Base-by-base conservation (phyloP, 2,797 vertebrate species). In the Euphonia xanthogaster region DNA sequence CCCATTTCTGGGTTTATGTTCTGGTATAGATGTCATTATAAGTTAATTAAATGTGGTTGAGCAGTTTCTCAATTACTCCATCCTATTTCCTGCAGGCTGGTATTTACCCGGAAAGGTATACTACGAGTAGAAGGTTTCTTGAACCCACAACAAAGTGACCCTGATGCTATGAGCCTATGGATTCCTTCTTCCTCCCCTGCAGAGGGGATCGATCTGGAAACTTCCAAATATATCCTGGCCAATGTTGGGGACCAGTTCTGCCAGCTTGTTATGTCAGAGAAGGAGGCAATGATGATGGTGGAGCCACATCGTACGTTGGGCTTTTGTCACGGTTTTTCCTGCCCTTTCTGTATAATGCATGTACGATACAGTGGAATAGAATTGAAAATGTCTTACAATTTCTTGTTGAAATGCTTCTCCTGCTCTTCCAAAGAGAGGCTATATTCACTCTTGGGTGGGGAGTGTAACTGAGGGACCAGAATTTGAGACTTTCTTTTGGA, bases 221-320 rank as follows among this genome's bases (percentile, higher is more conserved):
- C 99, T 60, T 99, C 99, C 74, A 99, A 99, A 97, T 99, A 99
- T 78, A 99, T 99, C 96, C 98, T 99, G 95, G 99, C 99, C 94
- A 99, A 99, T 33, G 99, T 99, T 88, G 99, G 99, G 65, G 99
- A 99, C 98, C 99, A 99, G 97, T 99, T 99, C 97, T 99, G 99
- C 94, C 99, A 99, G 97, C 98, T 99, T 18, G 99, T 99, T 94
- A 99, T 99, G 99, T 99, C 99, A n/a, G 99, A 99, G 96, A 99
- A 99, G 95, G 99, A 99, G 91, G 99, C 99, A 71, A 99, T 99
- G 99, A 99, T 99, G 99, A 99, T 99, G 99, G 99, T 99, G 91
- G 99, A 99, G 94, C 99, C 99, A 80, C 99, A 99, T 97, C 99
- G 99, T 99, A 98, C 98, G 99, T 98, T 80, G 47, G 61, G 28